phyloP scores from a whole-genome alignment of 2,888 invertebrate genomes.

The Eristalinus sepulchralis region DNA sequence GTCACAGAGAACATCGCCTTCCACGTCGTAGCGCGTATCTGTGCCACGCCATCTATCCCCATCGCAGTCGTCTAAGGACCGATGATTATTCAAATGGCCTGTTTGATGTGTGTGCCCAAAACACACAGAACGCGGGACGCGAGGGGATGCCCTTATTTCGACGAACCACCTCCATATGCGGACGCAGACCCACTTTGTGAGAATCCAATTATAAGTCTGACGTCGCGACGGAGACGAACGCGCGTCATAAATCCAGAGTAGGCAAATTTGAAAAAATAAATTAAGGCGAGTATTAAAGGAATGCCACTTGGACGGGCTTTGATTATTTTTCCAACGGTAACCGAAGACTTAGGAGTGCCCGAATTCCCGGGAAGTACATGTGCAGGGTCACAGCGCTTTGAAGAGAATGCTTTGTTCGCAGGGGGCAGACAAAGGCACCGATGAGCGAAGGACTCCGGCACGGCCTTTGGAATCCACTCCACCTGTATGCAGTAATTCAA shows the following conservation, averaged over 20 bases:
- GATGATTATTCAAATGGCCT: constrained; percentile 61
- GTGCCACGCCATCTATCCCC: constrained; percentile 7
- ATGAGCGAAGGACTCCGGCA: not conserved
- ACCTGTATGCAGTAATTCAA: not conserved
- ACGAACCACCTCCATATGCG: constrained; percentile 18
- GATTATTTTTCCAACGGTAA: constrained; percentile 53
- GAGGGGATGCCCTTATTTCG: constrained; percentile 56
- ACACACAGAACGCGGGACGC: not conserved
- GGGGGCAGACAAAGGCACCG: not conserved
- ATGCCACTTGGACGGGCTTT: constrained; percentile 34
- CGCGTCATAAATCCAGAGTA: constrained; percentile 25
- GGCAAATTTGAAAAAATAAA: constrained; percentile 57
- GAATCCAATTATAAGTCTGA: constrained; percentile 56
- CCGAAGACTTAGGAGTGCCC: constrained; percentile 46
- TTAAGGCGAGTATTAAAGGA: constrained; percentile 41
- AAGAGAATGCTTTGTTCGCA: not conserved
- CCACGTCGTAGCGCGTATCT: not conserved
- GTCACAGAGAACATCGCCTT: constrained; percentile 27
- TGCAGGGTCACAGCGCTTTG: not conserved
- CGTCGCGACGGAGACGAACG: constrained; percentile 2
- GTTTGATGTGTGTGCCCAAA: constrained; percentile 41
- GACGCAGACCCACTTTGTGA: constrained; percentile 54
- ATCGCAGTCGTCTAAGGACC: constrained; percentile 45
- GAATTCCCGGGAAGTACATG: constrained; percentile 19
- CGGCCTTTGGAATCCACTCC: not conserved